Evolutionary conservation across 2,113 vertebrate species (phyloP).

Genomic region (Pteruthius melanotis): DNA sequence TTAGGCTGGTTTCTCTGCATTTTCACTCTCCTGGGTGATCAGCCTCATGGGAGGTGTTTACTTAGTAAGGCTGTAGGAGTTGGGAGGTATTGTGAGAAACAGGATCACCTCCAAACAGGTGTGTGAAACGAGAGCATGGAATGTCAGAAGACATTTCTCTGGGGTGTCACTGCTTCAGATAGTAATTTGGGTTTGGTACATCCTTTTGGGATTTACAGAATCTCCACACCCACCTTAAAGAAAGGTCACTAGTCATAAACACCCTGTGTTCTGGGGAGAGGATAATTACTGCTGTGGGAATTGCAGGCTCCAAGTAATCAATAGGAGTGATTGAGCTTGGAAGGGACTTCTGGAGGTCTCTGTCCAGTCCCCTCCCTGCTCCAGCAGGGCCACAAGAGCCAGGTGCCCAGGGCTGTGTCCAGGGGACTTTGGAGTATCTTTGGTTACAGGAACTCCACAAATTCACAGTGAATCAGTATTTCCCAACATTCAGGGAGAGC

Average conservation of each 20-base stretch:
- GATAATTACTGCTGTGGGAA: neutral
- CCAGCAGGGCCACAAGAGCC: neutral
- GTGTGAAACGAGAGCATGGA: neutral
- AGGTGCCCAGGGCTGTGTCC: neutral
- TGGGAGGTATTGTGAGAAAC: fast-evolving
- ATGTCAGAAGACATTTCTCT: neutral
- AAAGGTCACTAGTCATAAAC: neutral
- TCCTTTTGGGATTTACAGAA: neutral
- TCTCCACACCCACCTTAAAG: neutral
- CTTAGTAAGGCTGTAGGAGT: neutral
- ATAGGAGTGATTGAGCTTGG: neutral
- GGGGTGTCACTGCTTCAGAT: neutral
- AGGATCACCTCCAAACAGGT: neutral
- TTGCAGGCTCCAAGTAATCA: neutral
- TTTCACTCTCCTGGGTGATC: neutral
- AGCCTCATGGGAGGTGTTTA: neutral
- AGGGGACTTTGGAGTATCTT: neutral
- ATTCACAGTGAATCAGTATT: neutral
- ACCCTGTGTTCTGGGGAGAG: neutral
- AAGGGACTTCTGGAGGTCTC: neutral
- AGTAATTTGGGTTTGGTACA: neutral
- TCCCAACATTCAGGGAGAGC: fast-evolving
- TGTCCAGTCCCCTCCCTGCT: neutral
- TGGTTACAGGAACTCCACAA: neutral
- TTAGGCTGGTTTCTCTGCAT: neutral